phyloP scores from a whole-genome alignment of 2,113 vertebrate genomes.

The Phaethornis superciliosus region DNA sequence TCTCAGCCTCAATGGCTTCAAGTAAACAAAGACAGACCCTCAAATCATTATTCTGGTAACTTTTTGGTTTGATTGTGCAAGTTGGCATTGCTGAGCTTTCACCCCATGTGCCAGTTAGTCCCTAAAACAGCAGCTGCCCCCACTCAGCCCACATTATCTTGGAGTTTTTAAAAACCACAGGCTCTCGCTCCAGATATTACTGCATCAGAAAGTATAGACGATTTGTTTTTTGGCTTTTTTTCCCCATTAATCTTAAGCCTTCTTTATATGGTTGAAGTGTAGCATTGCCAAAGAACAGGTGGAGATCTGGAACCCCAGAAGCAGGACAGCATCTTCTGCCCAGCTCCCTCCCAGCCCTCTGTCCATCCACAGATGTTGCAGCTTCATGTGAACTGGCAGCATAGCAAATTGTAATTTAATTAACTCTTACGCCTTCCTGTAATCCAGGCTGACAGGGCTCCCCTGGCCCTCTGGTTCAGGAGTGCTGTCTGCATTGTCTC shows the following conservation, averaged over 20 bases:
- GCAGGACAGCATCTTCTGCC: not conserved
- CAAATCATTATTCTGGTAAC: not conserved
- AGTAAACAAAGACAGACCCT: not conserved
- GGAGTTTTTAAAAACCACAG: not conserved
- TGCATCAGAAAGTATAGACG: too few species aligned
- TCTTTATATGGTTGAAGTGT: not conserved
- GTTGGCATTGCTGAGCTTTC: not conserved
- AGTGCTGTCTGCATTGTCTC: not conserved
- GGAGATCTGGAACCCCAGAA: not conserved
- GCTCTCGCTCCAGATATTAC: rapidly evolving
- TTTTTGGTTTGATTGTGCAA: not conserved
- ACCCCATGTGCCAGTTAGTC: not conserved
- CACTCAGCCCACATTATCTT: not conserved
- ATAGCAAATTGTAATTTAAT: constrained; percentile 83
- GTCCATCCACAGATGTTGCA: constrained; percentile 68
- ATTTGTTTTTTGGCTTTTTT: not conserved
- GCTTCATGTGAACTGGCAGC: constrained; percentile 75
- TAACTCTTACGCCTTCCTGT: constrained; percentile 60
- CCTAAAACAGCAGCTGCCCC: not conserved
- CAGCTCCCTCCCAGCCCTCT: constrained; percentile 42
- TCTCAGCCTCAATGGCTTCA: not conserved
- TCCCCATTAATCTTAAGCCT: rapidly evolving
- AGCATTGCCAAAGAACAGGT: not conserved
- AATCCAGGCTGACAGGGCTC: constrained; percentile 42
- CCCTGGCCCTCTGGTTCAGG: not conserved